Percentiles rank a stretch among this genome's conserved stretches.
These are phyloP conservation scores for Chrysina gloriosa DNA, from an alignment of 2,888 invertebrate species.

Conservation along the genomic window DNA sequence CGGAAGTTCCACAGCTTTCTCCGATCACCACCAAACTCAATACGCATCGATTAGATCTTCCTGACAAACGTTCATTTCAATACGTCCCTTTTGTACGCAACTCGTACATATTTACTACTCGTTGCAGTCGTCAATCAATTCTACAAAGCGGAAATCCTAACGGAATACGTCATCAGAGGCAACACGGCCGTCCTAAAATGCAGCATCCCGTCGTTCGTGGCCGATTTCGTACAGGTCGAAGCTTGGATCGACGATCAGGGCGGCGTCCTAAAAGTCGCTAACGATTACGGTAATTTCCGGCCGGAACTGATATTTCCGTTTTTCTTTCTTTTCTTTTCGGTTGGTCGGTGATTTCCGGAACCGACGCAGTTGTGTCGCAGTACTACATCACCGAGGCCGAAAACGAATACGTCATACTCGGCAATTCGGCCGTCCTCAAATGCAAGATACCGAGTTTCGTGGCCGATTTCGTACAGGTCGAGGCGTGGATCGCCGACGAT, in stretches of 20 bases:
- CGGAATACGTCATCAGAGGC: slow-evolving; percentile 89
- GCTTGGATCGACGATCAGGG: slow-evolving; percentile 82
- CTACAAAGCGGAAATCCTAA: slow-evolving; percentile 86
- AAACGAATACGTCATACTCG: slow-evolving; percentile 93
- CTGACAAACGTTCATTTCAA: too few species aligned
- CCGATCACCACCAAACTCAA: too few species aligned
- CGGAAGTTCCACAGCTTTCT: too few species aligned
- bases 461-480: slow-evolving; percentile 89
- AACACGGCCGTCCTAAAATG: slow-evolving; percentile 90
- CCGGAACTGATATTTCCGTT: neutral
- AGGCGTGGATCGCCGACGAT: slow-evolving; percentile 85
- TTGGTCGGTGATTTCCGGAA: slow-evolving; percentile 55
- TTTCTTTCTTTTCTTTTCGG: neutral
- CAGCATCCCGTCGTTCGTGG: slow-evolving; percentile 90
- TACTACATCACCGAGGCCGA: slow-evolving; percentile 91
- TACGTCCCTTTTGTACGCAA: too few species aligned
- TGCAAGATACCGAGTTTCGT: slow-evolving; percentile 96
- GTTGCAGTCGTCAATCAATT: slow-evolving; percentile 88
- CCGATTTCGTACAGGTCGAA: slow-evolving; percentile 91
- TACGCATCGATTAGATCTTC: too few species aligned
- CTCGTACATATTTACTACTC: too few species aligned
- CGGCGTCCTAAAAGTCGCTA: slow-evolving; percentile 65
- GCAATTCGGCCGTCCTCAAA: slow-evolving; percentile 91
- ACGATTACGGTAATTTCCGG: slow-evolving; percentile 67
- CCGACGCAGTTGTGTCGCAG: slow-evolving; percentile 84